Base-by-base conservation (phyloP, 2,888 invertebrate species). In the Acronicta leporina region DNA sequence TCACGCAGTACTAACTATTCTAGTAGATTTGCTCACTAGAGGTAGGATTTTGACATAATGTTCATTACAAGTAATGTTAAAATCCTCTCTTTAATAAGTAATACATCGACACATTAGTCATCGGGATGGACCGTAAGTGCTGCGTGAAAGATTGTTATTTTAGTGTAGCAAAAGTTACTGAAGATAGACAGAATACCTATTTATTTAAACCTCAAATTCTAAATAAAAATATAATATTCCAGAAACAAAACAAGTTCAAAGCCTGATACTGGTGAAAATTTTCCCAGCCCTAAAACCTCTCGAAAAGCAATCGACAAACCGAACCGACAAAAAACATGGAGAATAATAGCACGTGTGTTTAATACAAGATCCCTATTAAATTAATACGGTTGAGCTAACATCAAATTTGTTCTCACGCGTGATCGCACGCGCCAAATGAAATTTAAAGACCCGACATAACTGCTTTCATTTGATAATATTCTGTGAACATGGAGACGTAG, bases 291-390 rank as follows among this genome's bases (percentile, higher is more conserved):
- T 25, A 13, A n/a, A 51, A 38, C 1, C 14, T 14, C 15, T 9
- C 9, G 9, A 49, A 40, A 49, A 15, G 10, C 15, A 11, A 27
- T 4, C 13, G 13, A 2, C n/a, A 65, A 49, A 46, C 33, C 16
- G 11, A 64, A n/a, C n/a, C n/a, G n/a, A n/a, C n/a, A n/a, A 56
- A 69, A n/a, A 51, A 48, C n/a, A 27, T 43, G n/a, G 5, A 11
- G 40, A 46, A 50, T 58, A 68, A 60, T 47, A 48, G 41, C 30
- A 45, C 35, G 16, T 45, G 20, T 47, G 65, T 68, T 57, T 49
- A 48, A 54, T 57, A 48, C 20, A 57, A 35, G 40, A 54, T 42
- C 40, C 59, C 54, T 55, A 71, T 71, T 73, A 64, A 68, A 73
- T 73, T 54, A 55, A 35, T 44, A 58, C 57, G 65, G 65, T 55